Percentiles rank a stretch among this genome's conserved stretches.
These are phyloP conservation scores for Xanthia icteritia DNA, from an alignment of 2,888 invertebrate species.

Conservation along the genomic window DNA sequence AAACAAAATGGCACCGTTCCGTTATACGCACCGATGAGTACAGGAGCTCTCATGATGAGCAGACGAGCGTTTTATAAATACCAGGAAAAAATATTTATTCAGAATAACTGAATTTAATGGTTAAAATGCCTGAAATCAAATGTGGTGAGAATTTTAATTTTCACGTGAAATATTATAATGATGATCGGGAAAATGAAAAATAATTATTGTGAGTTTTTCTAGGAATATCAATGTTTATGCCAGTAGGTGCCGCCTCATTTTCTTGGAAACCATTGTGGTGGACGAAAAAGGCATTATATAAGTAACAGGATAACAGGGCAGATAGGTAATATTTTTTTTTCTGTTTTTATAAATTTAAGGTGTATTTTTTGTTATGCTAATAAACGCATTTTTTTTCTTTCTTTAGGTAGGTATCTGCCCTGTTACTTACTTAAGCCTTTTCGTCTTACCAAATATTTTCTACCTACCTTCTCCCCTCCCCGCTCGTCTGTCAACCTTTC, in stretches of 20 bases:
- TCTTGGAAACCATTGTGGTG: neutral
- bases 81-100: neutral
- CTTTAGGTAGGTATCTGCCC: no score
- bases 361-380: no score
- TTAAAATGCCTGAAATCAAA: neutral
- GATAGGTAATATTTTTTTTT: no score
- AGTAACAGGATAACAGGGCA: neutral
- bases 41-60: neutral
- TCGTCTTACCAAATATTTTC: neutral
- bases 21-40: neutral
- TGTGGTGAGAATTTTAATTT: no score
- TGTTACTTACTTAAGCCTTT: neutral
- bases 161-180: neutral
- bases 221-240: neutral
- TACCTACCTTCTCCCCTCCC: neutral
- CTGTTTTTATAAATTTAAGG: no score
- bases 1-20: conserved; percentile 21
- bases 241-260: neutral
- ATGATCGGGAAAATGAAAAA: neutral
- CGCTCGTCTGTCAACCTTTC: neutral
- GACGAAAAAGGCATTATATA: no score
- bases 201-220: neutral
- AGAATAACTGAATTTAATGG: neutral
- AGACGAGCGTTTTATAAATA: neutral
- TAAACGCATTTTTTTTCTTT: no score